Base-by-base conservation (phyloP, 2,797 vertebrate genomes). In the Brotula barbata region DNA sequence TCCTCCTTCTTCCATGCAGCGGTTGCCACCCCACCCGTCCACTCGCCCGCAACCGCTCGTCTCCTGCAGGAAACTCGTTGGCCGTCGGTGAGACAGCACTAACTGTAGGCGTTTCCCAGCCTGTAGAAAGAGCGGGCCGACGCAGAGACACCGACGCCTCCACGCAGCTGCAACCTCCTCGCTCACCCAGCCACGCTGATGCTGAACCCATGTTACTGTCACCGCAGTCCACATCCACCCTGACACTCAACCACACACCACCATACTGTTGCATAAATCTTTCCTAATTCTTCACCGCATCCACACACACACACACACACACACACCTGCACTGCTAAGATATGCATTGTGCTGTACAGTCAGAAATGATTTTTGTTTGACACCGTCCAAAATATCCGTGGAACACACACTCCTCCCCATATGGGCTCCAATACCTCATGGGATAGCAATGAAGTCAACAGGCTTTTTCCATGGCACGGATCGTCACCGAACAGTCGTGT, bases 31-130 rank as follows among this genome's bases (percentile, higher is more conserved):
- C 55, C 17, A 59, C 67, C 52, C 0, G 36, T 54, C 23, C 45
- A 42, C 59, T 68, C 68, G 68, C 48, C 36, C 54, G 58, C 62
- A 1, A 10, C 61, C 59, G 54, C 40, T 69, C 71, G 55, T 17
- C 49, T 59, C 44, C 64, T 68, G 64, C 85, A 90, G 88, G 89
- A 90, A 89, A 78, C 84, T 78, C 47, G 77, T 87, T 88, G 86
- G 87, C 84, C 57, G 63, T 83, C 81, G 85, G 83, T 90, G 91
- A 91, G 88, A 89, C 87, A 89, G 88, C 89, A 84, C 83, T 82
- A 91, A 92, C 92, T 80, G 90, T 85, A 78, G 66, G 56, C 8
- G 19, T 75, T 90, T 90, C 88, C 88, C 86, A 85, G 83, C 71
- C 79, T 66, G 78, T 84, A 80, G 83, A 88, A 58, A 63, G 54